These are phyloP conservation scores for Cheilinus undulatus DNA, from an alignment of 2,113 vertebrate species.

Conservation along the genomic window DNA sequence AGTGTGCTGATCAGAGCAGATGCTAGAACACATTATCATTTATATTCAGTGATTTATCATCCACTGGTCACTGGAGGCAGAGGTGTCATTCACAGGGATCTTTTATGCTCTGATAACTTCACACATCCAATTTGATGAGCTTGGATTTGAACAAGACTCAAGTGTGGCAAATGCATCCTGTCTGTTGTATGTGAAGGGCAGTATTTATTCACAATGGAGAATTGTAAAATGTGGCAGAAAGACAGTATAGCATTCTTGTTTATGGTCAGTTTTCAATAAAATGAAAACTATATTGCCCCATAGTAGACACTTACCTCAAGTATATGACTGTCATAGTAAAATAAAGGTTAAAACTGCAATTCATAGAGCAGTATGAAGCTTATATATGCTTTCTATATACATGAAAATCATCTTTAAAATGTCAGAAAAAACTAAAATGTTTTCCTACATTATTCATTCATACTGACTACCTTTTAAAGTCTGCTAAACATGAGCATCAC, in stretches of 20 bases:
- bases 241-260: background rate
- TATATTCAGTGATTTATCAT: background rate
- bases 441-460: too few relatives aligned
- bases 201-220: background rate
- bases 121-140: background rate
- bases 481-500: too few relatives aligned
- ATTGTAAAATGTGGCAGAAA: background rate
- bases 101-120: background rate
- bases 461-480: too few relatives aligned
- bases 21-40: background rate
- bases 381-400: too few relatives aligned
- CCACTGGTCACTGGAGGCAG: background rate
- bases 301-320: background rate
- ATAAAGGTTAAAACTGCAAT: too few relatives aligned
- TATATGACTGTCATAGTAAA: too few relatives aligned
- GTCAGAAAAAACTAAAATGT: too few relatives aligned
- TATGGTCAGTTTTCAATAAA: background rate
- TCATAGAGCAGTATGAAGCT: too few relatives aligned
- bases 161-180: background rate
- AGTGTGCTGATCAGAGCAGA: background rate
- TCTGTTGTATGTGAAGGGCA: background rate
- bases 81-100: too few relatives aligned
- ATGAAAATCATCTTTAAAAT: too few relatives aligned
- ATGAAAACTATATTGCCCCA: background rate
- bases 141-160: conserved; percentile 18